phyloP scores from a whole-genome alignment of 2,888 invertebrate genomes.

The Ochropleura leucogaster region DNA sequence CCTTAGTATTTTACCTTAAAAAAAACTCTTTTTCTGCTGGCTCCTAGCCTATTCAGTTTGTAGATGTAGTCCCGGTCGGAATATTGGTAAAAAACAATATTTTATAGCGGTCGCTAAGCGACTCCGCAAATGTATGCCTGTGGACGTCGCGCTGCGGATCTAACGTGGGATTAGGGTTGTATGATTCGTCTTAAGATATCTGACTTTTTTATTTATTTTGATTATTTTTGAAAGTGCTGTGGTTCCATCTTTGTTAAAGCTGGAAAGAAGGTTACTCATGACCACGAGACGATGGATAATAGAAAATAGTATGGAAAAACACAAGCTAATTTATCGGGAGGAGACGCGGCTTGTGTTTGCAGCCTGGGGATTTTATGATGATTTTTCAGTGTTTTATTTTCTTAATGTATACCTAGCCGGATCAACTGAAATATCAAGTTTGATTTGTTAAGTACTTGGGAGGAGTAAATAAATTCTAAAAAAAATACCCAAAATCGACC shows the following conservation, averaged over 20 bases:
- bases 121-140: conserved; percentile 79
- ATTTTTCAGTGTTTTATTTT: not conserved
- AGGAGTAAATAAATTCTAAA: too few relatives aligned
- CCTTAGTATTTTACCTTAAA: too few relatives aligned
- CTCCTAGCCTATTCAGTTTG: conserved; percentile 72
- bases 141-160: conserved; percentile 69
- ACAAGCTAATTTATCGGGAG: not conserved
- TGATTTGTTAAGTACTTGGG: too few relatives aligned
- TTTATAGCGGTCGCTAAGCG: conserved; percentile 85
- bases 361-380: not conserved
- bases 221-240: not conserved
- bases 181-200: conserved; percentile 62
- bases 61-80: conserved; percentile 74
- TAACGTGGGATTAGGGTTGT: conserved; percentile 50
- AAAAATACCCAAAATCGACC: too few relatives aligned
- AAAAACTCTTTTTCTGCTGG: not conserved
- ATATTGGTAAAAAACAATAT: conserved; percentile 87
- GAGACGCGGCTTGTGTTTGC: too few relatives aligned
- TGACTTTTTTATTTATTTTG: not conserved
- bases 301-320: not conserved
- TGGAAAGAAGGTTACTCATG: not conserved
- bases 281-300: not conserved
- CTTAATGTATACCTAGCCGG: not conserved
- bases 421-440: not conserved
- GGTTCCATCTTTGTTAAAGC: not conserved